These are phyloP conservation scores for Silurus meridionalis DNA, from an alignment of 2,113 vertebrate species.

Conservation along the genomic window DNA sequence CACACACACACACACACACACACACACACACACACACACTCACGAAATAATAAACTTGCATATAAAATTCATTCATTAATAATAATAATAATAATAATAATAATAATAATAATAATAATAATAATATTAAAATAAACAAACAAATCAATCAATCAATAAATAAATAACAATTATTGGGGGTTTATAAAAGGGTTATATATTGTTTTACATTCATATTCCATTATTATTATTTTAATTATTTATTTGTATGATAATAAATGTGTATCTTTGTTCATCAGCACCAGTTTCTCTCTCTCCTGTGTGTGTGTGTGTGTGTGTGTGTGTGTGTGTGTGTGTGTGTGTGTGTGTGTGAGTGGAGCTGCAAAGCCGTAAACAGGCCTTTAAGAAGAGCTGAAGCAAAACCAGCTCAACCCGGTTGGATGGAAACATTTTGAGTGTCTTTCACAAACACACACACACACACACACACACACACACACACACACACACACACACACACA, in stretches of 20 bases:
- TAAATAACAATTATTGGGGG: neutral
- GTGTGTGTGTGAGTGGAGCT: neutral
- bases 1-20: too few species aligned
- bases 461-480: slow-evolving; percentile 18
- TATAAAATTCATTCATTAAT: too few species aligned
- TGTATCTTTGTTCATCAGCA: neutral
- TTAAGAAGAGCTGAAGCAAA: slow-evolving; percentile 4
- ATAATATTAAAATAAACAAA: too few species aligned
- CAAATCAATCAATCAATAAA: neutral
- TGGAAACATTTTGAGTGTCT: neutral
- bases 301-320: neutral
- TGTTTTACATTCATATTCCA: neutral
- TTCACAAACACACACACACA: slow-evolving; percentile 4
- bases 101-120: neutral
- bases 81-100: neutral
- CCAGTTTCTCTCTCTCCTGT: neutral
- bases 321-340: neutral
- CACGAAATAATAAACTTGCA: too few species aligned
- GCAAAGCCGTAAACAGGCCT: slow-evolving; percentile 12
- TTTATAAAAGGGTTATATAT: neutral
- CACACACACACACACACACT: too few species aligned
- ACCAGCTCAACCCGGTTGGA: slow-evolving; percentile 13
- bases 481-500: slow-evolving; percentile 21
- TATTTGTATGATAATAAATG: neutral
- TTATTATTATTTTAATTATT: neutral